These are phyloP conservation scores for Nyctibius bracteatus DNA, from an alignment of 2,113 vertebrate genomes.

Conservation along the genomic window DNA sequence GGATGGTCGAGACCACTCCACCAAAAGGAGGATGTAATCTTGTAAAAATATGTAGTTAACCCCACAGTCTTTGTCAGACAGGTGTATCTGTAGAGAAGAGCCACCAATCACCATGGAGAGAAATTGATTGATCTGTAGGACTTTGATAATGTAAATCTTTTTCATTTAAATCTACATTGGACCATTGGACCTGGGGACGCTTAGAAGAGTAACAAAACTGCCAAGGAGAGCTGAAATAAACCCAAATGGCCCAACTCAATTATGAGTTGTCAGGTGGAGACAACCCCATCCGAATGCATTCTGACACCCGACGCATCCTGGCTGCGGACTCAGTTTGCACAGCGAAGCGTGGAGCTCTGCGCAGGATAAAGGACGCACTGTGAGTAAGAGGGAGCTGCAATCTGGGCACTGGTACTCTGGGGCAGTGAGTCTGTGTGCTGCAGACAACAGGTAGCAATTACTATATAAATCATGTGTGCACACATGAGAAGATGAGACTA, in stretches of 20 bases:
- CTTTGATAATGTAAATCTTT: neutral
- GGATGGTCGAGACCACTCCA: neutral
- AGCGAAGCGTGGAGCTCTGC: neutral
- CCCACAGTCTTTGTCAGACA: neutral
- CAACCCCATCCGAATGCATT: neutral
- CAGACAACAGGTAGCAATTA: neutral
- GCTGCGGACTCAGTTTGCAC: neutral
- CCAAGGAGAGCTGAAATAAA: neutral
- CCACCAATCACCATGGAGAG: neutral
- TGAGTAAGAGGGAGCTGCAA: neutral
- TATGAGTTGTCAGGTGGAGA: neutral
- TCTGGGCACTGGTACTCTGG: neutral
- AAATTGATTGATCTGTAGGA: neutral
- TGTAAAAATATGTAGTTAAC: constrained; percentile 3
- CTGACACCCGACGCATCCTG: neutral
- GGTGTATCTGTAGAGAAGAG: neutral
- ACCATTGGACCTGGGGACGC: neutral
- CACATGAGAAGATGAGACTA: neutral
- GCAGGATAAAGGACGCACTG: rapidly evolving
- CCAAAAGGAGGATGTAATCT: neutral
- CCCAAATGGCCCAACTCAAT: neutral
- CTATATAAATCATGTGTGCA: rapidly evolving
- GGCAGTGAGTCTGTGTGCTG: neutral
- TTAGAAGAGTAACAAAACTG: neutral
- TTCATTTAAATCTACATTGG: neutral